Conservation (phyloP, 2,888 invertebrate genomes). For the Chironomus riparius region DNA sequence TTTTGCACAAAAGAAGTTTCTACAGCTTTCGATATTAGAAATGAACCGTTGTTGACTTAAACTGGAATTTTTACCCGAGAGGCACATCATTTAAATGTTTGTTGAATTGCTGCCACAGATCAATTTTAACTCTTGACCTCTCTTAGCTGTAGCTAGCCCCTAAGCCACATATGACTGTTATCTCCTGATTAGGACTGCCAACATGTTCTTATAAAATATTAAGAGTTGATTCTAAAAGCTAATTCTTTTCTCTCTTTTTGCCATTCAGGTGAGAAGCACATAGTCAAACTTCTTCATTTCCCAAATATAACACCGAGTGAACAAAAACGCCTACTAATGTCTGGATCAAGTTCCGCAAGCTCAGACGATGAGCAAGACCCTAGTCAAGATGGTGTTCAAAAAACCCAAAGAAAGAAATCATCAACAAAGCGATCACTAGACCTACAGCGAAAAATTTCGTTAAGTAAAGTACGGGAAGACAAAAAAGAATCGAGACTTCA, state of each 20-base stretch:
- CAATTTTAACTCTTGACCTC: too few relatives aligned
- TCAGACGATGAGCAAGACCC: conserved; percentile 34
- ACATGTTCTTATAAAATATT: background rate
- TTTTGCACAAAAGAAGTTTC: too few relatives aligned
- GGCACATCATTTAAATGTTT: too few relatives aligned
- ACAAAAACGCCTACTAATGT: conserved; percentile 20
- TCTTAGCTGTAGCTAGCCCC: too few relatives aligned
- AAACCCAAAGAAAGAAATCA: conserved; percentile 20
- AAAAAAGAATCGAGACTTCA: background rate
- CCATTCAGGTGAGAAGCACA: conserved; percentile 37
- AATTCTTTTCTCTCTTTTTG: background rate
- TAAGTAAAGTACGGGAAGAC: conserved; percentile 13
- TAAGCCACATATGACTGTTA: too few relatives aligned
- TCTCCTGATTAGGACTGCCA: too few relatives aligned
- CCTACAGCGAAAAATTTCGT: conserved; percentile 16
- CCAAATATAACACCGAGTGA: conserved; percentile 38
- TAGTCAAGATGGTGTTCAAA: background rate
- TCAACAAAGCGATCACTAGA: conserved; percentile 17
- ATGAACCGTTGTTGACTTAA: too few relatives aligned
- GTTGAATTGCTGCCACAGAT: too few relatives aligned
- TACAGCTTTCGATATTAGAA: too few relatives aligned
- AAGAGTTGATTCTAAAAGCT: background rate
- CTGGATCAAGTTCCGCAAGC: conserved; percentile 33
- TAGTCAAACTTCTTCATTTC: conserved; percentile 40
- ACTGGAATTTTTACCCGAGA: too few relatives aligned